Percentiles rank a stretch among this genome's conserved stretches.
phyloP scores from a whole-genome alignment of 1,140 invertebrate species.

The Leucophenga varia region DNA sequence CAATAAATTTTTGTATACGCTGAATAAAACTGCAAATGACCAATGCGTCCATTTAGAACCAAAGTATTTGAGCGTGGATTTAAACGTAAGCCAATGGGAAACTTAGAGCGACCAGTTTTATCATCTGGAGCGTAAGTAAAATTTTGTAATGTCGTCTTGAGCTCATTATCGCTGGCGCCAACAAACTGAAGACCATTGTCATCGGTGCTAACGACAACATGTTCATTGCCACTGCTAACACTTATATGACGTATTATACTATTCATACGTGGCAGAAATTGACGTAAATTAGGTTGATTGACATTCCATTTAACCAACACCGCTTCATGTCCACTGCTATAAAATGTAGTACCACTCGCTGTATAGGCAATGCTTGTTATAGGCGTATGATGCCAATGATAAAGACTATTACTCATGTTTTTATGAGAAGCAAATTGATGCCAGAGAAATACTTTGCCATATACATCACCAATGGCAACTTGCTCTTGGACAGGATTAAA shows the following conservation, averaged over 20 bases:
- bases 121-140: slow-evolving; percentile 63
- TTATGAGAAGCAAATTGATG: slow-evolving; percentile 55
- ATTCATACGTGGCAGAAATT: slow-evolving; percentile 74
- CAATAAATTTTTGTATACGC: slow-evolving; percentile 67
- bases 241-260: slow-evolving; percentile 69
- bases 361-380: slow-evolving; percentile 72
- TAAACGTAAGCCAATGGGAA: slow-evolving; percentile 66
- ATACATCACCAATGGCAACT: slow-evolving; percentile 70
- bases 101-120: slow-evolving; percentile 50
- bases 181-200: slow-evolving; percentile 79
- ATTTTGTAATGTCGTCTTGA: slow-evolving; percentile 67
- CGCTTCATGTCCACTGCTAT: slow-evolving; percentile 76
- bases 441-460: slow-evolving; percentile 71
- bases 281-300: slow-evolving; percentile 56
- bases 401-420: slow-evolving; percentile 42
- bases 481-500: slow-evolving; percentile 69
- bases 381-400: slow-evolving; percentile 80
- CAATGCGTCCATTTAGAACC: slow-evolving; percentile 74
- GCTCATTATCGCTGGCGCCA: slow-evolving; percentile 60
- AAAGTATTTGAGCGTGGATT: slow-evolving; percentile 70
- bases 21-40: slow-evolving; percentile 81
- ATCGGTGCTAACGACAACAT: slow-evolving; percentile 67
- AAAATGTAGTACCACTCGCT: slow-evolving; percentile 66
- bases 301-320: slow-evolving; percentile 79
- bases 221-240: slow-evolving; percentile 66